These are phyloP conservation scores for Solenopsis invicta DNA, from an alignment of 1,140 invertebrate species.

Conservation along the genomic window DNA sequence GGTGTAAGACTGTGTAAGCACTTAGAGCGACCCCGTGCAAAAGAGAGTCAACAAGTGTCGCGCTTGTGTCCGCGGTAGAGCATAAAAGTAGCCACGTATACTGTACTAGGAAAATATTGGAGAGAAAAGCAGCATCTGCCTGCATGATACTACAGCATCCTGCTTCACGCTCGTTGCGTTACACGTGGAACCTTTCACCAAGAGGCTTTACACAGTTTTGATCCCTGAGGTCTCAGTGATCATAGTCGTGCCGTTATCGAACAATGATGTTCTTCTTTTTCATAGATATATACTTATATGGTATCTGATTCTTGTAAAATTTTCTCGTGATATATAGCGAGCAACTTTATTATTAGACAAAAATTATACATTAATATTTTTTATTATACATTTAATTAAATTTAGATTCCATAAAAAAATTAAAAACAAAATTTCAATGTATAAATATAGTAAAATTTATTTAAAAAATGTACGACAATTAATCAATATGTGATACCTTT, in stretches of 20 bases:
- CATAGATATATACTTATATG: neutral
- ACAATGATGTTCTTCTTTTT: neutral
- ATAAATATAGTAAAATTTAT: neutral
- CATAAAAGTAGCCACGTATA: slow-evolving; percentile 24
- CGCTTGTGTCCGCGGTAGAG: neutral
- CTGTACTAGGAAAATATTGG: slow-evolving; percentile 44
- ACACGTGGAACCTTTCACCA: slow-evolving; percentile 42
- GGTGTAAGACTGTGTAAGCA: slow-evolving; percentile 23
- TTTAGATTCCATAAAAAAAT: neutral
- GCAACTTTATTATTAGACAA: neutral
- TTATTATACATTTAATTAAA: neutral
- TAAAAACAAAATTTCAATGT: neutral
- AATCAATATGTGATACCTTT: neutral
- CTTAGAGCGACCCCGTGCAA: slow-evolving; percentile 29
- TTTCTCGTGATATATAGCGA: neutral
- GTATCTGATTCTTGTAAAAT: neutral
- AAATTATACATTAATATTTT: slow-evolving; percentile 1
- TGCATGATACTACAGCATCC: slow-evolving; percentile 19
- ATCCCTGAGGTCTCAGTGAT: neutral
- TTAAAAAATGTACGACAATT: neutral
- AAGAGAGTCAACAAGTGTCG: slow-evolving; percentile 50
- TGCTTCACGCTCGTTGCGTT: slow-evolving; percentile 25
- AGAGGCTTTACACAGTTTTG: neutral
- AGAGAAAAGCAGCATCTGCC: slow-evolving; percentile 34
- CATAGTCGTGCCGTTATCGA: neutral